These are phyloP conservation scores for Leontocebus nigricollis DNA, from an alignment of 2,797 vertebrate species.

Conservation along the genomic window DNA sequence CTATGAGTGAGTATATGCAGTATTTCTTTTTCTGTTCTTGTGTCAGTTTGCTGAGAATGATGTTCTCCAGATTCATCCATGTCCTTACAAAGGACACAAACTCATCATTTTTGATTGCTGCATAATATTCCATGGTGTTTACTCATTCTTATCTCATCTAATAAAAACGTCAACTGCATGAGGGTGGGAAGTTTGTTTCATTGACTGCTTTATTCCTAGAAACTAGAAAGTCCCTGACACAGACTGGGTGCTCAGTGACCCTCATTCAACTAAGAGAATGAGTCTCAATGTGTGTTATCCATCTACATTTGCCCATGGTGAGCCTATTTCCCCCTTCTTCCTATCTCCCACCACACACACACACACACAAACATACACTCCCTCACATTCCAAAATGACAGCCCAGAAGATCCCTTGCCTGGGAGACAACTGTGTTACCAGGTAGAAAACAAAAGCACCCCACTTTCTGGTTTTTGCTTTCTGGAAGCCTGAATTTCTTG, in stretches of 20 bases:
- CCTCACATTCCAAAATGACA: not conserved
- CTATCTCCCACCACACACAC: accelerated
- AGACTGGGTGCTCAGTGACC: not conserved
- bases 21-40: no score
- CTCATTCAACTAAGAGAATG: not conserved
- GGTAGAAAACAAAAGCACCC: not conserved
- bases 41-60: no score
- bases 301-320: not conserved
- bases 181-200: not conserved
- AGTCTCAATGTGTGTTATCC: not conserved
- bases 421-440: not conserved
- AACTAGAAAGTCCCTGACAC: not conserved
- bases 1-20: no score
- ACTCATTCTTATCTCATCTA: not conserved
- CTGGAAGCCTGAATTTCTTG: not conserved
- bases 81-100: no score
- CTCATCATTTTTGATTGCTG: no score
- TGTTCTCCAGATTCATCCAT: no score
- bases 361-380: not conserved
- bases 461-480: not conserved
- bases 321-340: not conserved
- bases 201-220: constrained; percentile 3
- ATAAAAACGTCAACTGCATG: not conserved
- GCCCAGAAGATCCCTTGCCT: not conserved
- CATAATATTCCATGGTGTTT: no score